Evolutionary conservation across 2,888 invertebrate genomes (phyloP).

Genomic region (Megalurothrips usitatus): DNA sequence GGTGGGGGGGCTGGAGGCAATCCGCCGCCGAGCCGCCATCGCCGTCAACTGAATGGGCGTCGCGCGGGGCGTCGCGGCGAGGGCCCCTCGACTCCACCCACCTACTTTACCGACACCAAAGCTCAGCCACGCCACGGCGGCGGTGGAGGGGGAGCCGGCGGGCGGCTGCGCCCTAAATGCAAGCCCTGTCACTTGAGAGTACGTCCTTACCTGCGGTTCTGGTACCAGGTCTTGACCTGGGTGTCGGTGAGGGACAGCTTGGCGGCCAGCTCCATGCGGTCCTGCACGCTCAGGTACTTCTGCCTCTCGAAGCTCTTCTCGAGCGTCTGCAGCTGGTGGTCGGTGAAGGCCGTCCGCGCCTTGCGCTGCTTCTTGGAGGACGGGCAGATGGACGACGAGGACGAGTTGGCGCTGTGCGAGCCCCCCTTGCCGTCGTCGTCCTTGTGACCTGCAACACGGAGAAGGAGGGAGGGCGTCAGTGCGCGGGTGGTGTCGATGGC

Average conservation of each 20-base stretch:
- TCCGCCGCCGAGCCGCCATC: no score
- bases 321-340: slow-evolving; percentile 92
- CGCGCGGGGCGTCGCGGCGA: no score
- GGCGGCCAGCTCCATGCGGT: slow-evolving; percentile 96
- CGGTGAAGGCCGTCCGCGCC: slow-evolving; percentile 97
- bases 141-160: no score
- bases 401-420: slow-evolving; percentile 43
- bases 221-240: slow-evolving; percentile 99
- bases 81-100: no score
- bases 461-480: no score
- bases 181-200: no score
- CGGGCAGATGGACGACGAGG: slow-evolving; percentile 35
- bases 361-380: slow-evolving; percentile 86
- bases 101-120: no score
- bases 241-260: slow-evolving; percentile 95
- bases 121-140: no score
- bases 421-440: slow-evolving; percentile 74
- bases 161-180: no score
- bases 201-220: slow-evolving; percentile 68
- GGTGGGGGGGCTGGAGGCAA: no score
- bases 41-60: no score
- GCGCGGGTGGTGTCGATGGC: no score
- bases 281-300: slow-evolving; percentile 95
- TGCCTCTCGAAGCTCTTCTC: slow-evolving; percentile 97
- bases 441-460: slow-evolving; percentile 64